A percentile compares a stretch with the other conserved stretches of the same genome.
These are phyloP conservation scores for Eulemur albifrons DNA, from an alignment of 2,797 vertebrate species.

Conservation along the genomic window DNA sequence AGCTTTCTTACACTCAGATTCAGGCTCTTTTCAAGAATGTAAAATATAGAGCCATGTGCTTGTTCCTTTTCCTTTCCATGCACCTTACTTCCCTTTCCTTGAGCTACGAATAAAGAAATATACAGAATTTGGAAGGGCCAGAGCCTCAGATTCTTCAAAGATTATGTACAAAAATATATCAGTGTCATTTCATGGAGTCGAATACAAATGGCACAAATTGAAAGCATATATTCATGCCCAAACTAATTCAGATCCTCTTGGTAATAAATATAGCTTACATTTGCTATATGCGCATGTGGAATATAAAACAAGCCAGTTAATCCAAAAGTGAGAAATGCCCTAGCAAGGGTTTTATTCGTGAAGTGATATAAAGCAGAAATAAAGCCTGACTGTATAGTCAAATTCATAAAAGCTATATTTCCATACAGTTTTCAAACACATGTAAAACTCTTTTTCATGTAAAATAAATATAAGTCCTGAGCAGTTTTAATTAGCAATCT, in stretches of 20 bases:
- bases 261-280: background rate
- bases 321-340: background rate
- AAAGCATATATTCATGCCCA: background rate
- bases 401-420: constrained; percentile 51
- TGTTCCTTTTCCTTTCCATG: background rate
- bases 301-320: constrained; percentile 10
- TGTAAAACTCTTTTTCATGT: constrained; percentile 54
- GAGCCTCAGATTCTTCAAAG: background rate
- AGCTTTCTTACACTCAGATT: background rate
- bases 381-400: background rate
- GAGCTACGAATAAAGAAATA: background rate
- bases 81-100: background rate
- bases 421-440: constrained; percentile 59
- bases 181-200: background rate
- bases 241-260: background rate
- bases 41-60: background rate
- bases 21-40: constrained; percentile 3
- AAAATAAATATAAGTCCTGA: constrained; percentile 66
- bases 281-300: background rate
- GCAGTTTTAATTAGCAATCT: constrained; percentile 73
- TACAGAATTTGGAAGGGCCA: background rate
- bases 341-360: constrained; percentile 15
- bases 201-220: constrained; percentile 1
- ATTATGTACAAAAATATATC: background rate
- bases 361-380: constrained; percentile 42